A percentile compares a stretch with the other conserved stretches of the same genome.
These are phyloP conservation scores for Ceratotherium simum DNA, from an alignment of 2,113 vertebrate genomes.

Conservation along the genomic window DNA sequence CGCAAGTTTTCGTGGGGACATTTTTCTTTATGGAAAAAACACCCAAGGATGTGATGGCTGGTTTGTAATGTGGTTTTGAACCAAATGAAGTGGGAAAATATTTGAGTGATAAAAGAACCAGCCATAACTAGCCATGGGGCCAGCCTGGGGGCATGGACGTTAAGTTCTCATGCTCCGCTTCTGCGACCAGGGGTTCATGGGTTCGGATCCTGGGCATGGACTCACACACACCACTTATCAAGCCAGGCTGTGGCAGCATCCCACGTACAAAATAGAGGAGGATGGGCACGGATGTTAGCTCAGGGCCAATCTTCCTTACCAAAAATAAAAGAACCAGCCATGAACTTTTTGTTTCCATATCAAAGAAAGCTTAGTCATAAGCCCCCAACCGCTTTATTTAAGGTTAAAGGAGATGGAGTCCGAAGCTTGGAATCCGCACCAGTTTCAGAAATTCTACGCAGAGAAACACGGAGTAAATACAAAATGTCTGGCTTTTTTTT, in stretches of 20 bases:
- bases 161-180: too few relatives aligned
- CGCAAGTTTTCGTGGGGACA: neutral
- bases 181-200: too few relatives aligned
- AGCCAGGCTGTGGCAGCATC: too few relatives aligned
- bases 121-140: too few relatives aligned
- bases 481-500: neutral
- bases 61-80: neutral
- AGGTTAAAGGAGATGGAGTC: neutral
- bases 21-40: neutral
- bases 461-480: neutral
- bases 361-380: neutral
- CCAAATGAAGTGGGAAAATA: neutral
- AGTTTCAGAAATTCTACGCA: neutral
- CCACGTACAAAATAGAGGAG: too few relatives aligned
- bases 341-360: neutral
- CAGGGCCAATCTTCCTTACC: too few relatives aligned
- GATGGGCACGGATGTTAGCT: too few relatives aligned
- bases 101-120: neutral
- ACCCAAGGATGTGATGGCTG: neutral
- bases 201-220: too few relatives aligned
- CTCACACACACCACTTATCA: too few relatives aligned
- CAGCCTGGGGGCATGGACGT: too few relatives aligned
- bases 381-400: neutral
- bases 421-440: neutral
- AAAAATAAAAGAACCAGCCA: neutral